Base-by-base conservation (phyloP, 2,888 invertebrate species). In the Eupithecia pulchellata region DNA sequence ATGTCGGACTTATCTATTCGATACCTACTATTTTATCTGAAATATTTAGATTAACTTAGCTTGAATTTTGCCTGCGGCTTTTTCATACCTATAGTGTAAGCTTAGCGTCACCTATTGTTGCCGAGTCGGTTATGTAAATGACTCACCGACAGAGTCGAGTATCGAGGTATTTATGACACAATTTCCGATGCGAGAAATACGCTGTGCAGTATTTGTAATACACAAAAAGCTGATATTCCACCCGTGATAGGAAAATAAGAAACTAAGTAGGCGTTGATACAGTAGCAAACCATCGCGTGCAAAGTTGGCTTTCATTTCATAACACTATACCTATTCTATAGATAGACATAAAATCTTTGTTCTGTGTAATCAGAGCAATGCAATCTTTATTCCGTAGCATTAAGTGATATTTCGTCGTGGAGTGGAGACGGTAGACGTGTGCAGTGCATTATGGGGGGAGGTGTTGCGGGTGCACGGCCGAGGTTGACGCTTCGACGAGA, bases 401-500 rank as follows among this genome's bases (percentile, higher is more conserved):
- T 86, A 86, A 84, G 81, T 76, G 78, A 78, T 80, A 80, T 74
- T 76, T 78, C 71, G 66, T 71, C 34, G 55, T 67, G 27, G 25
- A 47, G 52, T 52, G 11, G 42, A 47, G 42, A 20, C 9, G 69
- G 76, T 73, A 71, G 71, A 75, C 71, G 78, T 78, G 80, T 82
- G 79, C 68, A 65, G 80, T 81, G 79, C 71, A 67, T 68, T 78
- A 78, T 79, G 78, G 78, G 81, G 77, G 81, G 78, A 75, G 79
- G 77, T 78, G 76, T 64, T 75, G 80, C 79, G 78, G 82, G 81
- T 82, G 83, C 84, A 83, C 73, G 72, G 66, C 77, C 84, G 90
- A 91, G 92, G 92, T 92, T 92, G 92, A 91, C 89, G 91, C 86
- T 58, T 91, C 92, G 84, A 84, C 84, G 89, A 90, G 91, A 91